A percentile compares a stretch with the other conserved stretches of the same genome.
phyloP scores from a whole-genome alignment of 2,113 vertebrate species.

The Sakesphorus luctuosus region DNA sequence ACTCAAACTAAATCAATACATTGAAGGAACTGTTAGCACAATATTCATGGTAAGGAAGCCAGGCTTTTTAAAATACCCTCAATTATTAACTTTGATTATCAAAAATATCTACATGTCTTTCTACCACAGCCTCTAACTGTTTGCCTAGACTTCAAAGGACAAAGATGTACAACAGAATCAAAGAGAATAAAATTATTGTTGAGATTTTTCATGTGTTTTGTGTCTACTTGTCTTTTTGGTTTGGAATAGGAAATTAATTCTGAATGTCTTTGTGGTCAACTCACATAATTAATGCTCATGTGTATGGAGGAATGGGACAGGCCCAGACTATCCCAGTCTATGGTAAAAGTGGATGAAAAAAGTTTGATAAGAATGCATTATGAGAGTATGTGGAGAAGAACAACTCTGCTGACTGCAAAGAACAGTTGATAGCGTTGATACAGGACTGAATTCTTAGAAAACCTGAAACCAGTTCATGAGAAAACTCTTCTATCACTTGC shows the following conservation, averaged over 20 bases:
- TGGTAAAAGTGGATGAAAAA: not conserved
- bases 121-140: not conserved
- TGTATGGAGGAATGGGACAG: not conserved
- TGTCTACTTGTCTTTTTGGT: not conserved
- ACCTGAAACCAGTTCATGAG: not conserved
- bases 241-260: not conserved
- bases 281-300: not conserved
- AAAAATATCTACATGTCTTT: not conserved
- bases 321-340: not conserved
- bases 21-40: not conserved
- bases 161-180: not conserved
- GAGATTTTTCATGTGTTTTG: not conserved
- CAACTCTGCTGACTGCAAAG: not conserved
- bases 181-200: not conserved
- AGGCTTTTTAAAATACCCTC: not conserved
- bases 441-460: not conserved
- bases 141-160: not conserved
- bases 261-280: not conserved
- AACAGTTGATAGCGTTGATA: not conserved
- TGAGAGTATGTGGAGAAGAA: not conserved
- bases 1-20: not conserved
- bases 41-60: not conserved
- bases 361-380: not conserved
- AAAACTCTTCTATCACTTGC: not conserved
- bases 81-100: not conserved